Base-by-base conservation (phyloP, 2,113 vertebrate species). In the Gallinago undulata region DNA sequence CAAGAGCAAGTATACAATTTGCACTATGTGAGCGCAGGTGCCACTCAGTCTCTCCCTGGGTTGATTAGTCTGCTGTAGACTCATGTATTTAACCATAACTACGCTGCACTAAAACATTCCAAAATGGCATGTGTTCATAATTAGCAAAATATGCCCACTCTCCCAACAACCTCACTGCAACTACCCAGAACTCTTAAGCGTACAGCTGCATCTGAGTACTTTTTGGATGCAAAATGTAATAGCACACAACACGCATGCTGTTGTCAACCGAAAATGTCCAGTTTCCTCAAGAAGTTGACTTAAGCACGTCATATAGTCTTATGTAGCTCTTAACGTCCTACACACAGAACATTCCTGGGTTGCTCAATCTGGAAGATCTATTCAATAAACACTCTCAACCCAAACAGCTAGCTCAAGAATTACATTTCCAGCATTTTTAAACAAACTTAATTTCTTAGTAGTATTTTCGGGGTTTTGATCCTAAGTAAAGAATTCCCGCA, bases 261-360 rank as follows among this genome's bases (percentile, higher is more conserved):
- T 5, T 57, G 15, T 28, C 48, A 82, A 9, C 19, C 12, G 5
- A 53, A 76, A 50, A 51, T 25, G 68, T 25, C 27, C 13, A 25
- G 35, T 37, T 43, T 85, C 51, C 56, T 92, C 35, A 79, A 50
- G 14, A 75, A 89, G 53, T 17, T 91, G 23, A 89, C 57, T n/a
- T 30, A 27, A 69, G 41, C 28, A 57, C n/a, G 87, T 90, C 28
- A 57, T 18, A 33, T 4, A 55, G 23, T 50, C 70, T 76, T 45
- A 3, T 0, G 9, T 4, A 2, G 2, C 33, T 45, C 64, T 69
- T 67, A 55, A 53, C 0, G 0, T 76, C 45, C 48, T 3, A 74
- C 30, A 77, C 18, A 81, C 13, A 76, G 35, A 85, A 72, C 30
- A 64, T 35, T 89, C 74, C 57, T 0, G 1, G 33, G n/a, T 3